Conservation (phyloP, 2,888 invertebrate species). For the Scaptomyza polygonia region DNA sequence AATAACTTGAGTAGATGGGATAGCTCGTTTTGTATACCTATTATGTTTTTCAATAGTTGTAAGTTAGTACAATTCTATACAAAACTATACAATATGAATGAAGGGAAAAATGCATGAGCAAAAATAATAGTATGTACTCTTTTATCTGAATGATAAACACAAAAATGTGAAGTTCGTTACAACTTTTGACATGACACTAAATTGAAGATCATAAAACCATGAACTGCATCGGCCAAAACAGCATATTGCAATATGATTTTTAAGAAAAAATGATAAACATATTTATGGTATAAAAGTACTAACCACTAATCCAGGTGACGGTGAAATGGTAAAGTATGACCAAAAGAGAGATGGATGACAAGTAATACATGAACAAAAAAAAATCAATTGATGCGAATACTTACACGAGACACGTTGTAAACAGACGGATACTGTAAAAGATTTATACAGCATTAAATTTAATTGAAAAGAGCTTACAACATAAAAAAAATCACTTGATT, state of each 20-base stretch:
- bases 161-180: background rate
- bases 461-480: slow-evolving; percentile 6
- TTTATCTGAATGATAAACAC: background rate
- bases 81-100: slow-evolving; percentile 2
- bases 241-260: background rate
- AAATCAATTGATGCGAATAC: slow-evolving; percentile 41
- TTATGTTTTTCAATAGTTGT: slow-evolving; percentile 43
- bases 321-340: slow-evolving; percentile 57
- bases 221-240: background rate
- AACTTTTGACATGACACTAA: background rate
- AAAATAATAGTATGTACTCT: background rate
- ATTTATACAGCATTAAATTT: slow-evolving; percentile 45
- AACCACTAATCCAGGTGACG: slow-evolving; percentile 64
- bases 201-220: background rate
- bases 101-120: slow-evolving; percentile 2
- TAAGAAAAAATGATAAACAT: background rate
- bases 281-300: slow-evolving; percentile 47
- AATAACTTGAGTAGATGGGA: slow-evolving; percentile 83
- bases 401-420: slow-evolving; percentile 77
- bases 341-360: slow-evolving; percentile 52
- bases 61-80: slow-evolving; percentile 40
- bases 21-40: slow-evolving; percentile 83
- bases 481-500: background rate
- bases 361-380: slow-evolving; percentile 26
- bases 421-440: slow-evolving; percentile 77